phyloP scores from a whole-genome alignment of 2,113 vertebrate species.

The Cyprinodon brontotheroides region DNA sequence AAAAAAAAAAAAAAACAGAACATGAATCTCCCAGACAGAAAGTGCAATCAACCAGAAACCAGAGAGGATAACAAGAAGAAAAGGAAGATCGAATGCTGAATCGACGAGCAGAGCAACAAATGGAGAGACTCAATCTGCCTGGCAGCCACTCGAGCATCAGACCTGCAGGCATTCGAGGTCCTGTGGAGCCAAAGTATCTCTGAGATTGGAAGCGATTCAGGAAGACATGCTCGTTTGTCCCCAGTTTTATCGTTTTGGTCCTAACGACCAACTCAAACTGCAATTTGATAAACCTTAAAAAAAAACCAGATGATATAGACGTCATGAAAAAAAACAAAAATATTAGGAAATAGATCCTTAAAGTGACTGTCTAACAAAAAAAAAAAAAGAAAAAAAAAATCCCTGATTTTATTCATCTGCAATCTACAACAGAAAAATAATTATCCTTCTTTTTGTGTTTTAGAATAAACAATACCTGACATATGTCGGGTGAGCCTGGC shows the following conservation, averaged over 20 bases:
- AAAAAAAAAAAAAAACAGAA: neutral
- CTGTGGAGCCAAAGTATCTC: neutral
- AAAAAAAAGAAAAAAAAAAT: neutral
- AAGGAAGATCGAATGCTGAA: neutral
- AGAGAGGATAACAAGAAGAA: slow-evolving; percentile 16
- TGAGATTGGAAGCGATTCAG: neutral
- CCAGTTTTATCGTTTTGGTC: neutral
- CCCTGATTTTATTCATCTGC: neutral
- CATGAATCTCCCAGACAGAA: slow-evolving; percentile 1
- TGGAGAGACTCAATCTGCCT: slow-evolving; percentile 7
- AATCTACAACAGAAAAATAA: neutral
- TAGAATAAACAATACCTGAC: neutral
- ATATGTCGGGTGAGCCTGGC: slow-evolving; percentile 82
- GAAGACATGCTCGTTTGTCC: neutral
- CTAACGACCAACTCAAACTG: neutral
- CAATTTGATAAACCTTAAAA: neutral
- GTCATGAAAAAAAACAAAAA: neutral
- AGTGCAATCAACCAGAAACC: slow-evolving; percentile 6
- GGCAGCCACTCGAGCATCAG: slow-evolving; percentile 10
- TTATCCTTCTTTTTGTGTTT: neutral
- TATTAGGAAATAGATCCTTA: neutral
- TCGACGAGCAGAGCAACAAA: slow-evolving; percentile 15
- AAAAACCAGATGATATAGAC: neutral
- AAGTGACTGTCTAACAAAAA: neutral
- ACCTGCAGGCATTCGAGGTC: neutral